Base-by-base conservation (phyloP, 2,888 invertebrate species). In the Chelonus formosanus region DNA sequence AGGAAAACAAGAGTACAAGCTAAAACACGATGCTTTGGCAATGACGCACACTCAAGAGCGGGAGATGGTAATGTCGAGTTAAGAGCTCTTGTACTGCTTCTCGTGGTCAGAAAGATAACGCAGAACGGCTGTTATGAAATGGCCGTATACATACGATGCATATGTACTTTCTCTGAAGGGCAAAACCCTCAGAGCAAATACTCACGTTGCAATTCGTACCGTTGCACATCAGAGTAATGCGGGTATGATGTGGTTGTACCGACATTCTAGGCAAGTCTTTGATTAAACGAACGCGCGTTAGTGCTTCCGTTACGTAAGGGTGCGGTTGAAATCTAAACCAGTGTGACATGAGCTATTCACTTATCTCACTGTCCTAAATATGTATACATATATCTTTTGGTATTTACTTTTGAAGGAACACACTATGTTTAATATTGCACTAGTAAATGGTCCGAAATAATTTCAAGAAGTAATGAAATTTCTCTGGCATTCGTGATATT, bases 101-200 rank as follows among this genome's bases (percentile, higher is more conserved):
- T 60, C 65, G 50, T 56, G 56, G 61, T 62, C 66, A 61, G 43
- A 52, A 65, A 67, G 67, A 71, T 71, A 70, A 61, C 67, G 53
- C 10, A 47, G 55, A 58, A 67, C 54, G 56, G 68, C 63, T 64
- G 65, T 68, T 65, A 70, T 63, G 67, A 63, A 68, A 70, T 56
- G 67, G 58, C 58, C 56, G 52, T 62, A 40, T 40, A 40, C 40
- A 40, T 52, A 60, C 50, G 43, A 55, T 50, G 57, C 63, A 47
- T 58, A 34, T 52, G 34, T 10, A 20, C 47, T 47, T 48, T 56
- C 20, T 20, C 36, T 44, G 10, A 44, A 53, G 40, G 48, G 48
- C 10, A 32, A 55, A 56, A 43, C 54, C 43, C 52, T 44, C 36
- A 31, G 50, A 35, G 35, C 52, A 61, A 61, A 53, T 44, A 52